Percentiles rank a stretch among this genome's conserved stretches.
These are phyloP conservation scores for Candoia aspera DNA, from an alignment of 2,113 vertebrate species.

Conservation along the genomic window DNA sequence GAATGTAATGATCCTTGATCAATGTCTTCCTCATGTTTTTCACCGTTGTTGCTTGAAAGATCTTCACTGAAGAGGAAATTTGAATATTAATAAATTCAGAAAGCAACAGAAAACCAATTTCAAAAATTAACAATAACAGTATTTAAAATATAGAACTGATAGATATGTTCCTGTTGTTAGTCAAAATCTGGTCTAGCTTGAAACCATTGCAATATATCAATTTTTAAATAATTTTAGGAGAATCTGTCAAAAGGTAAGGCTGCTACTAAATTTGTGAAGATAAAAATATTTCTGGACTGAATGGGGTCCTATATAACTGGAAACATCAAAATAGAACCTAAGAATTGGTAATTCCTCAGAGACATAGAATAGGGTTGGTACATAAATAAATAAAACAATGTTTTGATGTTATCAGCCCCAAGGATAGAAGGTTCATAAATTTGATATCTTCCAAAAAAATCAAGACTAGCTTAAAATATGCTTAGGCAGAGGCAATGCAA, in stretches of 20 bases:
- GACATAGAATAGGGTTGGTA: neutral
- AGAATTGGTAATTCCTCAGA: neutral
- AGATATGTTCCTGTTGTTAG: neutral
- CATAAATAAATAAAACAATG: neutral
- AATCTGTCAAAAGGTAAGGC: neutral
- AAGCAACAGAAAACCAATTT: no score
- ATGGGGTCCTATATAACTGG: neutral
- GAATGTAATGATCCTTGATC: no score
- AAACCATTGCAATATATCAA: neutral
- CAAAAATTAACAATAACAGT: no score
- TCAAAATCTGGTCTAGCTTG: neutral
- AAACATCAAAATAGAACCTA: neutral
- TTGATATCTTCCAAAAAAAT: neutral
- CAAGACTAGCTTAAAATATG: neutral
- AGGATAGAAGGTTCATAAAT: neutral
- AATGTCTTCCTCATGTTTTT: no score
- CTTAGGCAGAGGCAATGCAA: neutral
- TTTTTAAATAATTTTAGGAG: neutral
- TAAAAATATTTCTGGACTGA: neutral
- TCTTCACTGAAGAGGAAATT: no score
- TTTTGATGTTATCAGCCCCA: neutral
- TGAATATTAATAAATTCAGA: no score
- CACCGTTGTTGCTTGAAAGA: no score
- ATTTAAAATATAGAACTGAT: no score
- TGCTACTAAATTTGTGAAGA: neutral